Conservation (phyloP, 2,888 invertebrate genomes). For the Thalpophila matura region DNA sequence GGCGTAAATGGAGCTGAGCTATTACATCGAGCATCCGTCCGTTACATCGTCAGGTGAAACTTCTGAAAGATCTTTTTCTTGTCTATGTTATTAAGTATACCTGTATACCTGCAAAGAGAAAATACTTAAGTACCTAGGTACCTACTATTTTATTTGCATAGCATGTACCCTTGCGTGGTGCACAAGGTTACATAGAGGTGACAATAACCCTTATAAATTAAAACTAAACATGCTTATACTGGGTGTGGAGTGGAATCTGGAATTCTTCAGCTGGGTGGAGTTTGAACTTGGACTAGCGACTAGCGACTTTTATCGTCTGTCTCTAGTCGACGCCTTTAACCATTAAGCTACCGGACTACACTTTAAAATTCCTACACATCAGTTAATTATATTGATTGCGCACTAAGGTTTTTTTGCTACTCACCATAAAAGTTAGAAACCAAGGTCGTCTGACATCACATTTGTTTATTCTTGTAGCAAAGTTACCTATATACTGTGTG, state of each 20-base stretch:
- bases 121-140: not conserved
- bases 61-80: slow-evolving; percentile 13
- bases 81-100: not conserved
- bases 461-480: slow-evolving; percentile 25
- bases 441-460: slow-evolving; percentile 53
- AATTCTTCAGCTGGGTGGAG: not conserved
- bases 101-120: slow-evolving; percentile 1
- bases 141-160: slow-evolving; percentile 13
- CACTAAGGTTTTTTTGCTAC: slow-evolving; percentile 29
- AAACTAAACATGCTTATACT: slow-evolving; percentile 18
- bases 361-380: slow-evolving; percentile 8
- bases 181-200: slow-evolving; percentile 2
- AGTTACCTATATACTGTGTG: slow-evolving; percentile 1
- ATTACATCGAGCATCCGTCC: slow-evolving; percentile 33
- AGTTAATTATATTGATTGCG: slow-evolving; percentile 30
- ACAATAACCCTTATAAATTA: slow-evolving; percentile 17
- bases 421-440: slow-evolving; percentile 34
- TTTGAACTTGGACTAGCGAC: not conserved
- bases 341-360: slow-evolving; percentile 11
- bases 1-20: slow-evolving; percentile 29
- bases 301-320: not conserved
- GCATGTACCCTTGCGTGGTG: not conserved
- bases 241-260: not conserved
- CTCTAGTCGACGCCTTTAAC: not conserved
- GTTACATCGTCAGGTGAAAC: slow-evolving; percentile 24